Evolutionary conservation across 2,113 vertebrate genomes (phyloP).

Genomic region (Lonchura striata): DNA sequence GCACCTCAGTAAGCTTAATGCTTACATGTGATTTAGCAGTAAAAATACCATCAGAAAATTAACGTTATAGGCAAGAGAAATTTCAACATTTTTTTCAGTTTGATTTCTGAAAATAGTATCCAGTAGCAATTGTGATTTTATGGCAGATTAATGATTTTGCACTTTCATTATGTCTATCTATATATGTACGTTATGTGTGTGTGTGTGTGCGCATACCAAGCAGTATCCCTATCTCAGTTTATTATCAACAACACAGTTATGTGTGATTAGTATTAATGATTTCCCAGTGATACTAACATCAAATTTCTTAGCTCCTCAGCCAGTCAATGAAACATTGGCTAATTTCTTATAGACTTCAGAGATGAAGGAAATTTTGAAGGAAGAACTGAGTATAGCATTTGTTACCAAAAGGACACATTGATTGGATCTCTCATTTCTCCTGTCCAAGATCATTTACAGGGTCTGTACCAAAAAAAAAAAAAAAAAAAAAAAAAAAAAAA

Average conservation of each 20-base stretch:
- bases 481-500: neutral
- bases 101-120: neutral
- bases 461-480: neutral
- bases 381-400: neutral
- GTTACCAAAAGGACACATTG: neutral
- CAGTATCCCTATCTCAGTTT: neutral
- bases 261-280: neutral
- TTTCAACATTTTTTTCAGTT: neutral
- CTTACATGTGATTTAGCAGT: neutral
- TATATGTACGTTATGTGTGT: neutral
- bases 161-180: neutral
- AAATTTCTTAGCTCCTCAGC: neutral
- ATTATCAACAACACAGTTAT: neutral
- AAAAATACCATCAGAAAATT: neutral
- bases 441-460: neutral
- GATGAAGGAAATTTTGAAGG: neutral
- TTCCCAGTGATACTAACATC: neutral
- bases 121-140: neutral
- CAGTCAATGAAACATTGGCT: neutral
- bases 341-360: neutral
- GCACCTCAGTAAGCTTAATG: neutral
- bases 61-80: neutral
- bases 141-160: neutral
- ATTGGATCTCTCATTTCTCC: neutral
- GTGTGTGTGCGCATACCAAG: neutral